Base-by-base conservation (phyloP, 2,888 invertebrate genomes). In the Lobophora halterata region DNA sequence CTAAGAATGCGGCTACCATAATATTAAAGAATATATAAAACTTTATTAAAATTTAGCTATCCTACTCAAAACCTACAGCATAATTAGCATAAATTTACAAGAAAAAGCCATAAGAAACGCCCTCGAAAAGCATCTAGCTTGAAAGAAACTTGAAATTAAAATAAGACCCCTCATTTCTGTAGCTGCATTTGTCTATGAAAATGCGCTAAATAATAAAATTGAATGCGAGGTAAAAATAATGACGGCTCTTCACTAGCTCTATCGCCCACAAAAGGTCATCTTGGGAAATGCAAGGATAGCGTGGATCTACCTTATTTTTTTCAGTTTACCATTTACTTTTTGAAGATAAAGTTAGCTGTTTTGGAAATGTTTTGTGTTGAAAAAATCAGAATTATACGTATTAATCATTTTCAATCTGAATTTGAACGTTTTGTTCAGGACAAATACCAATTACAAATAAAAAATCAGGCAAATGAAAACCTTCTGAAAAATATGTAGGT, bases 251-350 rank as follows among this genome's bases (percentile, higher is more conserved):
- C 49, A n/a, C n/a, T n/a, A 55, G 61, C 71, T 76, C 71, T 69
- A 76, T 73, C 70, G 69, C 74, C 68, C 54, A 78, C 77, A 82
- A 82, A 81, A 79, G 74, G 74, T 75, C 71, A 78, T 81, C 79
- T 80, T 76, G 65, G 65, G 55, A 55, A 55, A 43, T 41, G 65
- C 51, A 57, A 65, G 63, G 46, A 51, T 62, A 49, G 17, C 50
- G 49, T 64, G 72, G 79, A 81, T 59, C 55, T 20, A 57, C 11
- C 38, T 5, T 2, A n/a, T n/a, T n/a, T n/a, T n/a, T n/a, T n/a
- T n/a, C n/a, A n/a, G n/a, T n/a, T n/a, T n/a, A n/a, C n/a, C n/a
- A n/a, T n/a, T n/a, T n/a, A n/a, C n/a, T n/a, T n/a, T n/a, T n/a
- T n/a, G n/a, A n/a, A n/a, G n/a, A n/a, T n/a, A n/a, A n/a, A n/a